These are phyloP conservation scores for Magallana gigas DNA, from an alignment of 1,140 invertebrate species.

Conservation along the genomic window DNA sequence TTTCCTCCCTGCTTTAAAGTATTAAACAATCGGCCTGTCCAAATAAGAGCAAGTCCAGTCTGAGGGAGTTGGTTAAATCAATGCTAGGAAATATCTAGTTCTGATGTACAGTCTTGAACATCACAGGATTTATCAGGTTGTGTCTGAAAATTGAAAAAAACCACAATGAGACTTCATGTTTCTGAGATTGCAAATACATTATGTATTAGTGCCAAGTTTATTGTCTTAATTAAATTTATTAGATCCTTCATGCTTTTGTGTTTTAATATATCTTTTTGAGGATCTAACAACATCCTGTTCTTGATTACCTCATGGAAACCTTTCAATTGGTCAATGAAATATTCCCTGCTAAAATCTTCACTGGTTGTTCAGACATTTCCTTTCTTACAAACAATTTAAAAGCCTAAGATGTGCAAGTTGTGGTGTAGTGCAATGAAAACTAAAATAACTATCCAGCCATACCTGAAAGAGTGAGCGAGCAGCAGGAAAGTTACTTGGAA, in stretches of 20 bases:
- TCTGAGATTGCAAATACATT: no score
- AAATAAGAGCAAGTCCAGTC: no score
- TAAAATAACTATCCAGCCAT: conserved; percentile 1
- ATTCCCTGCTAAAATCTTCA: not conserved
- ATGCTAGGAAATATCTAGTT: conserved; percentile 23
- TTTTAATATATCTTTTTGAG: not conserved
- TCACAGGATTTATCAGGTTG: conserved; percentile 32
- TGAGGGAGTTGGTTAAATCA: not conserved
- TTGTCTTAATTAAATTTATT: no score
- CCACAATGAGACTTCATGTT: no score
- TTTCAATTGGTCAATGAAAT: not conserved
- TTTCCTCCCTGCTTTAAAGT: no score
- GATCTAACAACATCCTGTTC: not conserved
- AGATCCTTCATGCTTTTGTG: no score
- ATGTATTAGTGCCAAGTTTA: no score
- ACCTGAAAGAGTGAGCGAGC: conserved; percentile 63
- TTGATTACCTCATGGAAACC: not conserved
- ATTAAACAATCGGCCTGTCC: no score
- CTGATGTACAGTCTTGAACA: not conserved
- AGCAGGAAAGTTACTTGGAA: conserved; percentile 34
- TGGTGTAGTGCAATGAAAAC: not conserved
- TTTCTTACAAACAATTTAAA: not conserved
- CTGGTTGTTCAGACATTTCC: not conserved
- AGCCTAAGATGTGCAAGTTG: not conserved
- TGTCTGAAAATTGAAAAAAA: not conserved